phyloP scores from a whole-genome alignment of 2,797 vertebrate species.

The Argyrosomus regius region DNA sequence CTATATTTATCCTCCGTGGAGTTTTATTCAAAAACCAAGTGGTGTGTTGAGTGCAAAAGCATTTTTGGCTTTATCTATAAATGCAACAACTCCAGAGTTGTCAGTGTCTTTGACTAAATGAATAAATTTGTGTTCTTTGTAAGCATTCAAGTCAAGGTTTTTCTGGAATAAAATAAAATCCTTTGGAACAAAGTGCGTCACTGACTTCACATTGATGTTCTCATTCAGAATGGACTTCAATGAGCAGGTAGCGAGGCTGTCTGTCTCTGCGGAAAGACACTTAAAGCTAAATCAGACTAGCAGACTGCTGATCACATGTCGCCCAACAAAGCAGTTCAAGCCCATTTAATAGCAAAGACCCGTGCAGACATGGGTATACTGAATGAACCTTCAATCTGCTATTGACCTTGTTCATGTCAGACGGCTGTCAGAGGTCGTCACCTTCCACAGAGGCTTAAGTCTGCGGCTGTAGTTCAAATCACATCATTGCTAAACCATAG shows the following conservation, averaged over 20 bases:
- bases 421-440: conserved; percentile 40
- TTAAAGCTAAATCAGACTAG: not conserved
- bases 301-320: conserved; percentile 17
- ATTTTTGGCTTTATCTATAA: not conserved
- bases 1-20: conserved; percentile 16
- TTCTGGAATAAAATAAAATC: conserved; percentile 23
- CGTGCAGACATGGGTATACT: not conserved
- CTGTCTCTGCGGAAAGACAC: not conserved
- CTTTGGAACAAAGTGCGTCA: conserved; percentile 22
- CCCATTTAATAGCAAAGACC: conserved; percentile 17
- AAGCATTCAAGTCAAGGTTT: conserved; percentile 22
- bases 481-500: not conserved
- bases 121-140: not conserved
- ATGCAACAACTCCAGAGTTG: conserved; percentile 1
- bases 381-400: conserved; percentile 46
- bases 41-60: conserved; percentile 11
- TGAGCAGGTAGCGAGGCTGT: not conserved
- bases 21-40: conserved; percentile 20
- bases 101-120: conserved; percentile 3
- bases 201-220: conserved; percentile 16
- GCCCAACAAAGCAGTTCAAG: not conserved
- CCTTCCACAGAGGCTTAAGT: conserved; percentile 35
- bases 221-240: conserved; percentile 3
- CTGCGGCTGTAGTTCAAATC: not conserved
- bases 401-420: conserved; percentile 41